Percentiles rank a stretch among this genome's conserved stretches.
Evolutionary conservation across 2,888 invertebrate genomes (phyloP).

Genomic region (Drosophila subquinaria): DNA sequence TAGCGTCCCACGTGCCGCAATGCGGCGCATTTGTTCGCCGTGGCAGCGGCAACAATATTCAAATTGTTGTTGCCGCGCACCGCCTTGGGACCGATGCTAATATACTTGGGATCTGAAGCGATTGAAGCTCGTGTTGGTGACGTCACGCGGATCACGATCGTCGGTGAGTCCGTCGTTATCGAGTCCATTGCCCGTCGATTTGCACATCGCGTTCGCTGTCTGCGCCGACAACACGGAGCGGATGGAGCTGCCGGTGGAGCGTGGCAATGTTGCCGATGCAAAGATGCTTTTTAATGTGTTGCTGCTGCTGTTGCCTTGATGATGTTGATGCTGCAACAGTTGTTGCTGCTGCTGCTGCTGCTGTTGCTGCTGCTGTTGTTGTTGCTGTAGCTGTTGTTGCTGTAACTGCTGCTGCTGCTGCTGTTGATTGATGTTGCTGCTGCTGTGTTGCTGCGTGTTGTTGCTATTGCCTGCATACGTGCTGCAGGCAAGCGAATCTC

Average conservation of each 20-base stretch:
- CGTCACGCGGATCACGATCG: conserved; percentile 85
- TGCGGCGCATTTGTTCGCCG: conserved; percentile 85
- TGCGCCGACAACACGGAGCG: conserved; percentile 83
- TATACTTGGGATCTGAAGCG: conserved; percentile 86
- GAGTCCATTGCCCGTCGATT: conserved; percentile 82
- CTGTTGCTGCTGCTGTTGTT: conserved; percentile 7
- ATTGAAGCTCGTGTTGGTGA: conserved; percentile 85
- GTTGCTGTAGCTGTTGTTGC: conserved; percentile 50
- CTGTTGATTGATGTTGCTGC: conserved; percentile 65
- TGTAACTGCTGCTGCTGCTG: conserved; percentile 57
- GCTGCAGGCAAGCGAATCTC: conserved; percentile 90
- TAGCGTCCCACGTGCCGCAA: conserved; percentile 85
- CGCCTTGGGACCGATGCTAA: conserved; percentile 86
- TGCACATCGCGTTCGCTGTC: conserved; percentile 82
- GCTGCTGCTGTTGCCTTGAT: conserved; percentile 39
- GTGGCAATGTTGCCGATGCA: conserved; percentile 84
- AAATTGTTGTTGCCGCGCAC: conserved; percentile 84
- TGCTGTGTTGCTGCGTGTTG: conserved; percentile 70
- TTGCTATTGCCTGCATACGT: conserved; percentile 86
- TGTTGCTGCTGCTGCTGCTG: conserved; percentile 62
- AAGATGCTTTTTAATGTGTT: conserved; percentile 83
- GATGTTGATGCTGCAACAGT: conserved; percentile 10
- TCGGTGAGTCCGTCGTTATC: conserved; percentile 71
- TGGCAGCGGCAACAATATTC: conserved; percentile 81
- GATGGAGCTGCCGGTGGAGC: conserved; percentile 84